Conservation (phyloP, 2,113 vertebrate species). For the Lophius piscatorius region DNA sequence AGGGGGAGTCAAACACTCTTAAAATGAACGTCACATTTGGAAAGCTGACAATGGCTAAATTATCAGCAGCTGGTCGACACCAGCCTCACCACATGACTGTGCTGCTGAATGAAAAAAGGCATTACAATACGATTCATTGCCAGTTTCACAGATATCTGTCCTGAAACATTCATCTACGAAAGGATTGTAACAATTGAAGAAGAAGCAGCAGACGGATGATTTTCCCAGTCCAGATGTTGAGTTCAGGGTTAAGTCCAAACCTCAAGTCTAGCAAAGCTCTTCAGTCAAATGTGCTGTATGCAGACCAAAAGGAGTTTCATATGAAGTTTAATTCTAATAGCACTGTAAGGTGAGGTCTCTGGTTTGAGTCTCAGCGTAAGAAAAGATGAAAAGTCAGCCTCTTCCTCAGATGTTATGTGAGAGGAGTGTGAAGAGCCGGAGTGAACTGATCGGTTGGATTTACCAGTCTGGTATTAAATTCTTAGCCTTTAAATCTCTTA, state of each 20-base stretch:
- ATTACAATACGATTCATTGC: not conserved
- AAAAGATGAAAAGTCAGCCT: constrained; percentile 20
- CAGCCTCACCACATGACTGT: constrained; percentile 3
- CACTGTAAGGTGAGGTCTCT: constrained; percentile 32
- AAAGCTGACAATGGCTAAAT: not conserved
- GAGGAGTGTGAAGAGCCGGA: not conserved
- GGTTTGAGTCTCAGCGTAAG: constrained; percentile 26
- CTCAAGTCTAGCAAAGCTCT: constrained; percentile 17
- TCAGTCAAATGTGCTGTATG: constrained; percentile 38
- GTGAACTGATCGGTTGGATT: not conserved
- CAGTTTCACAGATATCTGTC: constrained; percentile 28
- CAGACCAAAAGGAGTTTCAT: constrained; percentile 10
- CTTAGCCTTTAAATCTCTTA: constrained; percentile 19
- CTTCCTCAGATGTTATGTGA: constrained; percentile 12
- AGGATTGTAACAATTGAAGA: not conserved
- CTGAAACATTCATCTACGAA: not conserved
- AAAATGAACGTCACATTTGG: not conserved
- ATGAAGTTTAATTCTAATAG: constrained; percentile 8
- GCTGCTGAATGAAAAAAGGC: not conserved
- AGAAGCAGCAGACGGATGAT: constrained; percentile 8
- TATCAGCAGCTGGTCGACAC: not conserved
- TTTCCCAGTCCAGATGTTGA: constrained; percentile 21
- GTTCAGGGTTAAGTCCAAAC: constrained; percentile 25
- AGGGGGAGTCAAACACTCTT: too few species aligned
- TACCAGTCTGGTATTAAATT: constrained; percentile 20